Evolutionary conservation across 1,140 invertebrate genomes (phyloP).

Genomic region (Pteromalus puparum): DNA sequence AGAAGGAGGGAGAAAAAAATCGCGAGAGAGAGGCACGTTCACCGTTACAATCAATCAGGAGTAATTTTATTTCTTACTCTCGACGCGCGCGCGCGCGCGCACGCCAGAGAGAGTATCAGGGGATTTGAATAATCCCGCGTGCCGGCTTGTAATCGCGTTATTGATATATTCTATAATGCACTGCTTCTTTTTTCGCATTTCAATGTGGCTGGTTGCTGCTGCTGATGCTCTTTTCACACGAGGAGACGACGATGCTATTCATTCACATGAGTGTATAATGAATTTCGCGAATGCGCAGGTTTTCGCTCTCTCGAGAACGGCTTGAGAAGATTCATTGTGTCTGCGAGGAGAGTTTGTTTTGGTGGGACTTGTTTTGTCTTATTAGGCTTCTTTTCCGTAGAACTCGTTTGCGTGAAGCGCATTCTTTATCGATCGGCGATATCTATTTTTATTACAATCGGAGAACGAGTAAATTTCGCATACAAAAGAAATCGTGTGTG

Average conservation of each 20-base stretch:
- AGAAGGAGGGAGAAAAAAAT: neutral
- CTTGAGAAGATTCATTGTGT: neutral
- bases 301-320: neutral
- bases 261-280: neutral
- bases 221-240: neutral
- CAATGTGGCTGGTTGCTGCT: neutral
- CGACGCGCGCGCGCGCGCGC: neutral
- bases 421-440: neutral
- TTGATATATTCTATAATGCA: neutral
- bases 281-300: neutral
- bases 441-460: neutral
- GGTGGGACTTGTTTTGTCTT: neutral
- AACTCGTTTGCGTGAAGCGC: neutral
- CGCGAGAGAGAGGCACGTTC: slow-evolving; percentile 4
- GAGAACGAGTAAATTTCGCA: neutral
- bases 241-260: neutral
- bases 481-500: neutral
- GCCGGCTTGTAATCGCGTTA: slow-evolving; percentile 21
- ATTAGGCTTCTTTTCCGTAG: neutral
- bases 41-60: slow-evolving; percentile 47
- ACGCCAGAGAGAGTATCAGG: neutral
- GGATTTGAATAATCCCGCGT: slow-evolving; percentile 27
- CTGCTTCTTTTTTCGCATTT: neutral
- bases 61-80: slow-evolving; percentile 51
- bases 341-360: neutral